Evolutionary conservation across 2,797 vertebrate species (phyloP), one percentile per base, ranked within the genome.

Genomic region (Clangula hyemalis): DNA sequence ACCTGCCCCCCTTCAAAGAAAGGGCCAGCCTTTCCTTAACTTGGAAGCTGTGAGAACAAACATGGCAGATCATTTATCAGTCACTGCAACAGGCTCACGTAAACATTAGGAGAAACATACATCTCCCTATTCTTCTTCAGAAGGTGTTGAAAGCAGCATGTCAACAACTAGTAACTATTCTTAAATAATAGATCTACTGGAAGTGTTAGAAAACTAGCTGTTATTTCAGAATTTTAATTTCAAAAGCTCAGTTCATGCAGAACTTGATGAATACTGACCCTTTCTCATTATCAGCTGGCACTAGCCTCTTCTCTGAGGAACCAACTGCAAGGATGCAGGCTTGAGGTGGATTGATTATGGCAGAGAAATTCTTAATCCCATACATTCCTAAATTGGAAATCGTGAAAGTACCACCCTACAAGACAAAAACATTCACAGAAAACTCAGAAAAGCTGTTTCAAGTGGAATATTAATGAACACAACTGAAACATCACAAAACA

Each of bases 311-410:
- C 95, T 99, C 98, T 13, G 99, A 99, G 86, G 99, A 98, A 39
- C 99, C 99, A 34, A 99, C 97, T 38, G 99, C 99, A 61, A 99
- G 98, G 97, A 99, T 99, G 90, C 99, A 99, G 54, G 99, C 98
- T 97, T 99, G 99, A 81, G 99, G 99, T 71, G 99, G 99, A 96
- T 99, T 99, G 97, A 99, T 99, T 71, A 99, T 99, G 17, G 99
- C 99, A 9, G 99, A 99, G 97, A 99, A 99, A 96, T 99, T 99
- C 98, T 99, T 99, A 97, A 99, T 96, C 41, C 99, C 99, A 95
- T 98, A 99, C 99, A 99, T 99, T 79, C 99, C 99, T 95, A 99
- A 98, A 97, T 99, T 99, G 61, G 99, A 99, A 95, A 99, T 99
- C 1, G 99, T 99, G 97, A 99, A 99, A 21, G 99, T 99, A 14